These are phyloP conservation scores for Nomada ferruginata DNA, from an alignment of 2,888 invertebrate species.

Conservation along the genomic window DNA sequence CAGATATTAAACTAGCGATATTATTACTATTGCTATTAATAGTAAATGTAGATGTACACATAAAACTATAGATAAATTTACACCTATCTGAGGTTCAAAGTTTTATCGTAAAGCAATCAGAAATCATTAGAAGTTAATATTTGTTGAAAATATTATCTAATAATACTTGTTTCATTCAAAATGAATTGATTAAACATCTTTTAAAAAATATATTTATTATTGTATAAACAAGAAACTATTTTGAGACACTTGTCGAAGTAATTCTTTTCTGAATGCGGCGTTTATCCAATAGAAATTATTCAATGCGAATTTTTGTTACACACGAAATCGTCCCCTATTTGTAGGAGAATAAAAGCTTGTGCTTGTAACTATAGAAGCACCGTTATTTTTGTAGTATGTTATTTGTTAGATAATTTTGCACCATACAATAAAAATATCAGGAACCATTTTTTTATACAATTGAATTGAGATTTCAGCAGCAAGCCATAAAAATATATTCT, in stretches of 20 bases:
- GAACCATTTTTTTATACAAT: conserved; percentile 55
- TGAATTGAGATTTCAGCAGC: conserved; percentile 41
- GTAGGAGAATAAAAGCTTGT: conserved; percentile 28
- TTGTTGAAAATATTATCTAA: conserved; percentile 7
- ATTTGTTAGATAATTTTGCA: conserved; percentile 46
- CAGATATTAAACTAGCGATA: conserved; percentile 55
- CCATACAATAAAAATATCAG: conserved; percentile 50
- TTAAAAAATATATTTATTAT: conserved; percentile 11
- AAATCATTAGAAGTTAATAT: conserved; percentile 35
- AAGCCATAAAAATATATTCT: conserved; percentile 58
- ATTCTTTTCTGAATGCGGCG: background rate
- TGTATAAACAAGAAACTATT: conserved; percentile 9
- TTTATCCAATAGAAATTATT: conserved; percentile 19
- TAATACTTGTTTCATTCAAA: conserved; percentile 5
- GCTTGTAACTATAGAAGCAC: conserved; percentile 38
- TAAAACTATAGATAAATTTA: conserved; percentile 53
- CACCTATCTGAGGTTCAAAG: conserved; percentile 31
- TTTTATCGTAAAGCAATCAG: conserved; percentile 25
- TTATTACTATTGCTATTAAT: conserved; percentile 49
- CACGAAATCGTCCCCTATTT: conserved; percentile 23
- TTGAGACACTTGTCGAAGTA: background rate
- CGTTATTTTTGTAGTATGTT: conserved; percentile 19
- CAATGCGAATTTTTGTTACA: conserved; percentile 26
- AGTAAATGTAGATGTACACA: conserved; percentile 49
- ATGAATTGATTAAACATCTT: background rate